Evolutionary conservation across 1,140 invertebrate genomes (phyloP), one percentile per base, ranked within the genome.

Genomic region (Melanaphis sacchari): DNA sequence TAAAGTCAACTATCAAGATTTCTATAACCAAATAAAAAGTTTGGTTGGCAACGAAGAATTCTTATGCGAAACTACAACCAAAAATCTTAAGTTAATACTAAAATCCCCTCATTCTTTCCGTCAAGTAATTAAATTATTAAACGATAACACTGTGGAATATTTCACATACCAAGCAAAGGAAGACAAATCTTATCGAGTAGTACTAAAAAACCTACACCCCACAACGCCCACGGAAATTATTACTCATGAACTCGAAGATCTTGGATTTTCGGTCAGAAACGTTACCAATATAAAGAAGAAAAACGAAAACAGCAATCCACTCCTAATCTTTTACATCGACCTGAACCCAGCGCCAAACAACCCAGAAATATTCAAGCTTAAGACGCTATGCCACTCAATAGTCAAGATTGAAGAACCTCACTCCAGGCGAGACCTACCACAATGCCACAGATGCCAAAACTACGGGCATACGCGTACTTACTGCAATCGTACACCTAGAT

Each of bases 311-410:
- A 95, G 95, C 90, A 93, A 94, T 81, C 95, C 94, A 54, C 94
- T 95, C 22, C 94, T 94, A 21, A 90, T 95, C 81, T 95, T 95
- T 89, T 95, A 94, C 91, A 93, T 95, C 18, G 94, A 95, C 91
- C 76, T 95, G 49, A 94, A 95, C 93, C 95, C 94, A 24, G 92
- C 93, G 21, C 94, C 94, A 18, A 95, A 95, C 22, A 95, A 95
- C 91, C 94, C 94, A 94, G 94, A 89, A 93, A 93, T 93, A n/a
- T 89, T 93, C 26, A 93, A 93, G 5, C n/a, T 93, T 0, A 52
- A 54, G 88, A 52, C 94, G 22, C 90, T 95, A 9, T 84, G 94
- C 26, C 94, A 95, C 84, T 94, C 93, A 11, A 94, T 94, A 94
- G 93, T 95, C 21, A 94, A 93, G 90, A 82, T 95, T 40, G 94